Evolutionary conservation across 92 coral and sea anemone species (phyloP), one percentile per base, ranked within the genome.

Genomic region (Porites evermanni): DNA sequence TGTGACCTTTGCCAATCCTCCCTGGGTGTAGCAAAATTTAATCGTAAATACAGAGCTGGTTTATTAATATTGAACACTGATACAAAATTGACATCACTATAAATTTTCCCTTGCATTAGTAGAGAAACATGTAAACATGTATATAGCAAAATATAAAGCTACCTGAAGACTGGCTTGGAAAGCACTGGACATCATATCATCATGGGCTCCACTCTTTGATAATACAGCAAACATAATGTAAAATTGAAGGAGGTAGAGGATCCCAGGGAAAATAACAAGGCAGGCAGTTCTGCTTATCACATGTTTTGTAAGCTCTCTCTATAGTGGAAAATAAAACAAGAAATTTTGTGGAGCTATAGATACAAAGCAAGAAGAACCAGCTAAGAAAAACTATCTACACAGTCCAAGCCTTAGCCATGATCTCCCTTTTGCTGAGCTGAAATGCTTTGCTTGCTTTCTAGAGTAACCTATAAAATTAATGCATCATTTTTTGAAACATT

Each of bases 81-180:
- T 38, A 38, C 47, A 38, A 38, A 38, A 38, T 38, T 38, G 47
- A 38, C 47, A 38, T 38, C 47, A 38, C 47, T 38, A 38, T 29
- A 29, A 29, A 29, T 29, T 38, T 38, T 38, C 47, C 47, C 47
- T 38, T 38, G 4, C 32, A 56, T 56, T 11, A 4, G 1, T 9
- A 56, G 61, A 56, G 16, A 56, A 56, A 10, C 16, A 38, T 38
- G 47, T 54, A 56, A 79, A 56, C 18, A 23, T 16, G 13, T 38
- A 61, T 13, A 11, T 63, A 14, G 19, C 19, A n/a, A 66, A 56
- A 65, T n/a, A 24, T n/a, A 17, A 12, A 38, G 10, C 23, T 79
- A 96, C 98, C 98, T 97, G 94, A 21, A 97, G 92, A 59, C 99
- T 97, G 67, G 99, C 99, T 91, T 97, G 99, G 74, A 97, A 97